These are phyloP conservation scores for Cylloceria caligata DNA, from an alignment of 2,888 invertebrate species.

Conservation along the genomic window DNA sequence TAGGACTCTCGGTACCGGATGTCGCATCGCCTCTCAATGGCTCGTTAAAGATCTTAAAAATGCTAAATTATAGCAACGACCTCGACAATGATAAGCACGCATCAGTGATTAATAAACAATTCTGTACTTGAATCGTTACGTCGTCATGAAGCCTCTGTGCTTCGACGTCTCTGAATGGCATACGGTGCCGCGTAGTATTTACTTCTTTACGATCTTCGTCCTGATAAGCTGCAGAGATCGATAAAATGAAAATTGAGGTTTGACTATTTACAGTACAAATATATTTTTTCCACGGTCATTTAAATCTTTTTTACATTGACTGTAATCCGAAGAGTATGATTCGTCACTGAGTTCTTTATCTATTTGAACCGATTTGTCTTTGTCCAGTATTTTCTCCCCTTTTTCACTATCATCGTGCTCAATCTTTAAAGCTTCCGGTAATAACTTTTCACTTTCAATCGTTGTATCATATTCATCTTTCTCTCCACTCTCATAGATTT, in stretches of 20 bases:
- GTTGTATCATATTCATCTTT: constrained; percentile 27
- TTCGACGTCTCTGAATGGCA: constrained; percentile 78
- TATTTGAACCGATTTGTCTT: constrained; percentile 39
- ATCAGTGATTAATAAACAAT: constrained; percentile 30
- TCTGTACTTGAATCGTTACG: constrained; percentile 79
- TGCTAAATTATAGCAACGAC: constrained; percentile 35
- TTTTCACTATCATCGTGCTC: neutral
- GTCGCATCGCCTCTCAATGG: constrained; percentile 67
- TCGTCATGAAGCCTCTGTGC: constrained; percentile 80
- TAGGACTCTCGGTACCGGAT: constrained; percentile 70
- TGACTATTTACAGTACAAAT: neutral
- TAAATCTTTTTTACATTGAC: constrained; percentile 72
- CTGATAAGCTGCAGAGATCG: constrained; percentile 76
- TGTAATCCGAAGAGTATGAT: constrained; percentile 72
- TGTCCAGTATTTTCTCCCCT: neutral
- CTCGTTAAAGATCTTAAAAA: constrained; percentile 77
- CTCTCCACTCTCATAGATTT: constrained; percentile 3
- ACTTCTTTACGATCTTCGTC: constrained; percentile 72
- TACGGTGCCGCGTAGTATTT: constrained; percentile 56
- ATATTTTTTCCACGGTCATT: neutral
- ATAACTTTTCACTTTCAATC: neutral
- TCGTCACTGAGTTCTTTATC: constrained; percentile 65
- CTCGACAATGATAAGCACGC: constrained; percentile 31
- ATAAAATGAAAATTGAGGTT: constrained; percentile 21
- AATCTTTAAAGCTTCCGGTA: neutral